Evolutionary conservation across 2,888 invertebrate genomes (phyloP), one percentile per base, ranked within the genome.

Genomic region (Synergus umbraculus): DNA sequence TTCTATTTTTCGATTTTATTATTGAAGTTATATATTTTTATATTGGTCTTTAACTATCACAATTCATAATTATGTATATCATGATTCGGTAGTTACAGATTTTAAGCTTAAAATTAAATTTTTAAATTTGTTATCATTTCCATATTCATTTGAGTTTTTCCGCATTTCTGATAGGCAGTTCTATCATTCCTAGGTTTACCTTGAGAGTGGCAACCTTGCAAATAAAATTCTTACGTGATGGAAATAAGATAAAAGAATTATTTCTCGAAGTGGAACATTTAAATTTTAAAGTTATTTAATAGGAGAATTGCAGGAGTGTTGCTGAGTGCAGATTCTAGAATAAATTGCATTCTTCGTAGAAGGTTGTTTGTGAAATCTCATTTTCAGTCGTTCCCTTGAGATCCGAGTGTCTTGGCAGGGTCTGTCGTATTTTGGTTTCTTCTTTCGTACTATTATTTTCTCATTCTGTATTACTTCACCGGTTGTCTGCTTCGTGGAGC

Each of bases 261-360:
- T 49, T 49, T 12, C 13, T 49, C 37, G 8, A 29, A 49, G 1
- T 22, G n/a, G 15, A 65, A 37, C 8, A 69, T 69, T 49, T 49
- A 15, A 37, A 69, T 46, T 49, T 49, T 7, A 15, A 15, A 69
- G 46, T 49, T 49, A 69, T 69, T 69, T 49, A 69, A 49, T 49
- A 49, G 69, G 49, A 69, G 49, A 69, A 69, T 49, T 49, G 15
- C 69, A 69, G 46, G 15, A 49, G 22, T 49, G 46, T 69, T 29
- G 15, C 46, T 49, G 22, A 29, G 69, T 69, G 46, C 22, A 29
- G 29, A 69, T 69, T 49, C 29, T 29, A 29, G 49, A 46, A 69
- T 69, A 69, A 69, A 69, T 69, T 69, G 49, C 69, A 69, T 69
- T 69, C 69, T 69, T 49, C 46, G 29, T 29, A 69, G 69, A 69